Evolutionary conservation across 2,888 invertebrate species (phyloP).

Genomic region (Holacanthella duospinosa): DNA sequence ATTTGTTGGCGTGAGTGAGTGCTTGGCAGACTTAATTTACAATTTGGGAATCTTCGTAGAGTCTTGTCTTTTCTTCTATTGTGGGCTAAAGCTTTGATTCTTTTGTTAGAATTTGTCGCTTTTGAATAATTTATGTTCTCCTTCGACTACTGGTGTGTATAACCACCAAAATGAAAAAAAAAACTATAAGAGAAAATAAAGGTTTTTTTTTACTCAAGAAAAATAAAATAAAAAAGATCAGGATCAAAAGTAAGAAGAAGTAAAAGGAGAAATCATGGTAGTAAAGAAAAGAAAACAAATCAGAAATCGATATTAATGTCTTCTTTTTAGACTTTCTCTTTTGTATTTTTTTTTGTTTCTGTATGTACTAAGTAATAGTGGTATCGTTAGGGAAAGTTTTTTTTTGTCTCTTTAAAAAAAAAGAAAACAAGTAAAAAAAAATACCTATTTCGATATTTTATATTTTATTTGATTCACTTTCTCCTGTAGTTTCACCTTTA

Average conservation of each 20-base stretch:
- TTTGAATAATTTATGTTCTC: conserved; percentile 30
- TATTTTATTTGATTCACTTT: background rate
- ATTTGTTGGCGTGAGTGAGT: too few species aligned
- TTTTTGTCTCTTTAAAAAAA: too few species aligned
- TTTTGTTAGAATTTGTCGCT: conserved; percentile 22
- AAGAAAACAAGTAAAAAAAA: too few species aligned
- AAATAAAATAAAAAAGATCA: too few species aligned
- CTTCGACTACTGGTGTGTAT: background rate
- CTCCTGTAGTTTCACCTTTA: background rate
- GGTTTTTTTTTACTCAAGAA: background rate
- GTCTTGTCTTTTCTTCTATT: too few species aligned
- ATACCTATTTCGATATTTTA: background rate
- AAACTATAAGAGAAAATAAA: too few species aligned
- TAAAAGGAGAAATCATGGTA: background rate
- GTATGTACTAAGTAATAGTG: background rate
- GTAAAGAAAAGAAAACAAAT: conserved; percentile 10
- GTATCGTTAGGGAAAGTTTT: background rate
- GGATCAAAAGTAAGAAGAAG: conserved; percentile 1
- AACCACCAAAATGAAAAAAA: background rate
- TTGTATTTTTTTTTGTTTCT: background rate
- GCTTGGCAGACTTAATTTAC: too few species aligned
- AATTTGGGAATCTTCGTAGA: too few species aligned
- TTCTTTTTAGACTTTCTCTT: conserved; percentile 6
- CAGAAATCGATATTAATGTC: conserved; percentile 19
- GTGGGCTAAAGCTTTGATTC: too few species aligned